Evolutionary conservation across 2,888 invertebrate genomes (phyloP), one percentile per base, ranked within the genome.

Genomic region (Pachymerium ferrugineum): DNA sequence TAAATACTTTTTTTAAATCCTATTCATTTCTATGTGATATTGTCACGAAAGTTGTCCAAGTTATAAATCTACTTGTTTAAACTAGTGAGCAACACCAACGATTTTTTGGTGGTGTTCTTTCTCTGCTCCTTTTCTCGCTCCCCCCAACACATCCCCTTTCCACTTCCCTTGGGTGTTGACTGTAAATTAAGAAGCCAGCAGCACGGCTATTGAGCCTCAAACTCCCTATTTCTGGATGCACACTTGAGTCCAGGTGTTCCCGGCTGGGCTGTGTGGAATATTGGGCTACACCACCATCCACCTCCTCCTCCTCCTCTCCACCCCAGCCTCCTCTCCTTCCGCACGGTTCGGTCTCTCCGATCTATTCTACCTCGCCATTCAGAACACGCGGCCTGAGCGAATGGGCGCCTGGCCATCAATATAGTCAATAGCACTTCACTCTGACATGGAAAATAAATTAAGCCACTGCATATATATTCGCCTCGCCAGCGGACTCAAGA

Each of bases 401-500:
- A 71, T 71, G 71, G 70, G 28, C 71, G 71, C 38, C 35, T 38
- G 71, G 62, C 62, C 71, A 71, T 71, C 71, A 71, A 71, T 71
- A 38, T 33, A 71, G 71, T 71, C 71, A 71, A 71, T 71, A 71
- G 71, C 71, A 71, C 38, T 71, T 71, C 71, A 38, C 35, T 71
- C 71, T 33, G 71, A 71, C 71, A 71, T 71, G 71, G 71, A 71
- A 71, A 71, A 71, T 71, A 71, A 71, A 71, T 71, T 71, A 71
- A 71, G 69, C 28, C 62, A 62, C 62, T 62, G 62, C 62, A 62
- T 62, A 62, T 62, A 62, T 62, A 62, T 62, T 25, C 62, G 62
- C 62, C 28, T 62, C 62, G 62, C 62, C 62, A 62, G 62, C 62
- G 62, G 62, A 62, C 62, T 25, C 62, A 62, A 62, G 62, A 62